Conservation (phyloP, 2,888 invertebrate genomes). For the Mantis religiosa region DNA sequence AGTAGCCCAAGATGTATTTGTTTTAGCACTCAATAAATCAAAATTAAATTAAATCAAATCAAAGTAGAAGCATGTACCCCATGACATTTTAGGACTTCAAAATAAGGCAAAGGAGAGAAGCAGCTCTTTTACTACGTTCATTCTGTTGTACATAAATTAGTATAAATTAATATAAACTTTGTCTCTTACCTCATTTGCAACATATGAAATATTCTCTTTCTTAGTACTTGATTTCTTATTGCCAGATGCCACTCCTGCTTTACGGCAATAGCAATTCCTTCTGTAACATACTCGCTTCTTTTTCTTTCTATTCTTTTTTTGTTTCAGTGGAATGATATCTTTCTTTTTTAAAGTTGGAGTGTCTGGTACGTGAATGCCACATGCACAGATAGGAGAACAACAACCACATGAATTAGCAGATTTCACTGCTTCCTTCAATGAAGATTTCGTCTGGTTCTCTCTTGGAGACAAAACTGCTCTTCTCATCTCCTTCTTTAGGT, state of each 20-base stretch:
- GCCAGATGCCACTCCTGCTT: background rate
- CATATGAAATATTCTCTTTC: background rate
- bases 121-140: too few species aligned
- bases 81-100: too few species aligned
- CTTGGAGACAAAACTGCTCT: background rate
- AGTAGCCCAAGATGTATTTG: too few species aligned
- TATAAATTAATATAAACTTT: background rate
- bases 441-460: background rate
- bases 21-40: too few species aligned
- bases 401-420: background rate
- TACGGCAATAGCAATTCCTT: background rate
- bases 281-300: background rate
- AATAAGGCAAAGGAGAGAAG: too few species aligned
- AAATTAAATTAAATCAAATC: too few species aligned
- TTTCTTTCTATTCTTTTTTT: background rate
- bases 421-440: background rate
- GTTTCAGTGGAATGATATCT: background rate
- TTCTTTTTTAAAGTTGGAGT: background rate
- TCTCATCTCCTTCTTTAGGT: background rate
- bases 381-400: background rate
- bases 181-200: background rate
- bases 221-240: background rate
- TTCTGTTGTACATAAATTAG: too few species aligned
- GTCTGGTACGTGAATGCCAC: background rate
- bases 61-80: too few species aligned